Base-by-base conservation (phyloP, 53 echinoderm and acorn worm genomes). In the Luidia sarsii region DNA sequence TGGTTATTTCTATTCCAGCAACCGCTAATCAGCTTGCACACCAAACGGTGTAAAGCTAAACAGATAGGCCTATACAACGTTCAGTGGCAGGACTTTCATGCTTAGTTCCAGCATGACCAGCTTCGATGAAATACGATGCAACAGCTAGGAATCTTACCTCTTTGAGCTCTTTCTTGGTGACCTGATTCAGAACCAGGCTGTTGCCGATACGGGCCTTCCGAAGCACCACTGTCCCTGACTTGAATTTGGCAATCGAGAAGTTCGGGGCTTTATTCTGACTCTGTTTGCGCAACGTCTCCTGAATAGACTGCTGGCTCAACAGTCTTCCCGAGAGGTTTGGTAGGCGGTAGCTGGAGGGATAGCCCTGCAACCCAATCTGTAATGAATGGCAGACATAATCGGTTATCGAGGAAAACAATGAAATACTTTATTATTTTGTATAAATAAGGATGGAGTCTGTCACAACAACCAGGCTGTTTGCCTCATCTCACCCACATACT, bases 141-240 rank as follows among this genome's bases (percentile, higher is more conserved):
- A n/a, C n/a, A n/a, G n/a, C n/a, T n/a, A n/a, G n/a, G n/a, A n/a
- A n/a, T n/a, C 25, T 16, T 65, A 95, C 95, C 90, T 88, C 92
- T 70, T 87, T 87, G 4, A 95, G 66, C 63, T 92, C 96, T 48
- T 60, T 81, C 49, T 93, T 92, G 10, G 87, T 85, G 15, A 62
- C 83, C 63, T 92, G 88, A 57, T 79, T 92, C 22, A 95, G 65
- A 22, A 55, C 50, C 45, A 91, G 71, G 15, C 29, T 41, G 46
- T 85, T 74, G 15, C 75, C 75, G 36, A 88, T 28, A 35, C 85
- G 25, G 1, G 82, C 83, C 37, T 84, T 90, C 48, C 88, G 61
- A n/a, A 95, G 71, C 7, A 88, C 87, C 28, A 93, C 92, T 2
- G 88, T 92, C 79, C 88, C 86, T 0, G 92, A 68, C 32, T 86